Base-by-base conservation (phyloP, 35 echinoderm and acorn worm genomes). In the Chiridota heheva region DNA sequence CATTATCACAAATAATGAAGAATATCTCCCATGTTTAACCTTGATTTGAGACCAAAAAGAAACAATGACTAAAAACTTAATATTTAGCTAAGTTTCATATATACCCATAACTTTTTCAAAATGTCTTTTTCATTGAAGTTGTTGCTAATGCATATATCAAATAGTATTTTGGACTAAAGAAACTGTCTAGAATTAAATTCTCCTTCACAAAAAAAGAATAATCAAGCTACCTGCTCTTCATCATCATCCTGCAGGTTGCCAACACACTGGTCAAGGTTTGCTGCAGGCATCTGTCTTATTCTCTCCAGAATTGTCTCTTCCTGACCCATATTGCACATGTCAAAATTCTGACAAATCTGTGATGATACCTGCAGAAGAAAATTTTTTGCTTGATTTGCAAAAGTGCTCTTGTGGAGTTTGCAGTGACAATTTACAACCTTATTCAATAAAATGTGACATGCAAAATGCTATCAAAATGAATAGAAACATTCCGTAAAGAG, bases 291-390 rank as follows among this genome's bases (percentile, higher is more conserved):
- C 27, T 83, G 27, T 41, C 90, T 7, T 29, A 96, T 82, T 42
- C 82, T 90, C 36, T 90, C 82, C 37, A 86, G 18, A 5, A 96
- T 83, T 20, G 67, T 45, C 36, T 41, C 66, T 25, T 57, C 44
- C 2, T 71, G 22, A 18, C 92, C 92, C 24, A 57, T 37, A 63
- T 73, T 48, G 60, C 87, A 96, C 13, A 86, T 60, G 17, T 44
- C 60, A 84, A 96, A 96, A 43, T 90, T 72, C 7, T 38, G 36
- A 49, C 92, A 96, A 51, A 96, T 90, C 30, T 58, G 70, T 45
- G 47, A 20, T 7, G 78, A 70, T 28, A 87, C 78, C 84, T 86
- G 37, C 35, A 7, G 36, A 25, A 69, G 7, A n/a, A n/a, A n/a
- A n/a, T n/a, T n/a, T n/a, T n/a, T n/a, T n/a, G n/a, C n/a, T 39